Conservation (phyloP, 53 echinoderm and acorn worm genomes). For the Henricia sp. region DNA sequence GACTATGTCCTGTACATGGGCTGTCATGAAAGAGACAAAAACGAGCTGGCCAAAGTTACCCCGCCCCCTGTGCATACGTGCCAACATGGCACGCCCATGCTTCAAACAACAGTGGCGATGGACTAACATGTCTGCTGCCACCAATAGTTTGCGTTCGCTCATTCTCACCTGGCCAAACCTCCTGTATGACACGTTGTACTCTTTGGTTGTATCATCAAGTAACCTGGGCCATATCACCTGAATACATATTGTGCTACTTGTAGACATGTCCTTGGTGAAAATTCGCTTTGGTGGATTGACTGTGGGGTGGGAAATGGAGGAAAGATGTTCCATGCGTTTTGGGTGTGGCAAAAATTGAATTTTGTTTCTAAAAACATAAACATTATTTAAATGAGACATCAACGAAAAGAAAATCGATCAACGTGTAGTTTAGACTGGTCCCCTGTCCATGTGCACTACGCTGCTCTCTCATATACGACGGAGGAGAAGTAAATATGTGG, state of each 20-base stretch:
- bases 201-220: neutral
- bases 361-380: neutral
- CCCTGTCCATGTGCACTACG: no score
- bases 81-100: no score
- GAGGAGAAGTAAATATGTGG: no score
- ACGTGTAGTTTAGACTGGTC: neutral
- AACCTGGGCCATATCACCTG: conserved; percentile 9
- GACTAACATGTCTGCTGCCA: neutral
- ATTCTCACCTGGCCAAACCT: no score
- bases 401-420: neutral
- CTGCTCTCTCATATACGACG: no score
- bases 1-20: no score
- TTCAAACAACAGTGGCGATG: no score
- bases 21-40: no score
- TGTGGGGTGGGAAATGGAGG: neutral
- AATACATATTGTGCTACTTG: neutral
- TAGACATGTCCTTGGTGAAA: neutral
- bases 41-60: no score
- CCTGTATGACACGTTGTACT: neutral
- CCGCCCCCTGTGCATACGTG: no score
- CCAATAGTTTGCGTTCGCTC: neutral
- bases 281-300: conserved; percentile 5
- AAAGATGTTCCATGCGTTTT: neutral
- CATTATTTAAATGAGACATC: neutral
- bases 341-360: neutral